phyloP scores from a whole-genome alignment of 2,113 vertebrate genomes.

The Poeciliopsis prolifica region DNA sequence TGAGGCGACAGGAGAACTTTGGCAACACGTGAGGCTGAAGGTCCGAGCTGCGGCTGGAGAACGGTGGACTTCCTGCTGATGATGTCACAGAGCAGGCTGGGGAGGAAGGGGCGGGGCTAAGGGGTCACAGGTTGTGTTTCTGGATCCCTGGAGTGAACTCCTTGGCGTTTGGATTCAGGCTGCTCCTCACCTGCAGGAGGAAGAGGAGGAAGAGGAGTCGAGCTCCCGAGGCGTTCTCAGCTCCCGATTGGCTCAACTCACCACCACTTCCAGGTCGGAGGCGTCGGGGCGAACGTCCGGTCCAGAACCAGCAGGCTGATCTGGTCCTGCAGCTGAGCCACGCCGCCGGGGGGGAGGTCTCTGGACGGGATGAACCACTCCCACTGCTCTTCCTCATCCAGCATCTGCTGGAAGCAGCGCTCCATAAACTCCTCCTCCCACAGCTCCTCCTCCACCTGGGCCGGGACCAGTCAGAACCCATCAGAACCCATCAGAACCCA shows the following conservation, averaged over 20 bases:
- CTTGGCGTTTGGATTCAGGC: slow-evolving; percentile 94
- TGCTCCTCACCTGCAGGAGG: slow-evolving; percentile 85
- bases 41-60: slow-evolving; percentile 83
- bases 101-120: slow-evolving; percentile 52
- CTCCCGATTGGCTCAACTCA: slow-evolving; percentile 54
- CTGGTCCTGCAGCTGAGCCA: slow-evolving; percentile 88
- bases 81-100: slow-evolving; percentile 90
- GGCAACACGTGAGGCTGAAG: slow-evolving; percentile 85
- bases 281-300: slow-evolving; percentile 75
- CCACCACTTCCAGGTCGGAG: slow-evolving; percentile 85
- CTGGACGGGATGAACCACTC: slow-evolving; percentile 94
- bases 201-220: neutral
- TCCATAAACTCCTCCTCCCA: slow-evolving; percentile 96
- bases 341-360: slow-evolving; percentile 85
- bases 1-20: slow-evolving; percentile 91
- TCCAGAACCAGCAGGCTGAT: slow-evolving; percentile 86
- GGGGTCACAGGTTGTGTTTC: slow-evolving; percentile 88
- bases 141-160: slow-evolving; percentile 92
- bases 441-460: slow-evolving; percentile 91
- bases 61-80: slow-evolving; percentile 88
- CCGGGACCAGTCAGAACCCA: neutral
- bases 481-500: neutral
- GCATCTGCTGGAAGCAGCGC: slow-evolving; percentile 92
- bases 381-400: slow-evolving; percentile 91
- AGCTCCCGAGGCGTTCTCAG: neutral